Percentiles rank a stretch among this genome's conserved stretches.
These are phyloP conservation scores for Oryzias javanicus DNA, from an alignment of 2,113 vertebrate species.

Conservation along the genomic window DNA sequence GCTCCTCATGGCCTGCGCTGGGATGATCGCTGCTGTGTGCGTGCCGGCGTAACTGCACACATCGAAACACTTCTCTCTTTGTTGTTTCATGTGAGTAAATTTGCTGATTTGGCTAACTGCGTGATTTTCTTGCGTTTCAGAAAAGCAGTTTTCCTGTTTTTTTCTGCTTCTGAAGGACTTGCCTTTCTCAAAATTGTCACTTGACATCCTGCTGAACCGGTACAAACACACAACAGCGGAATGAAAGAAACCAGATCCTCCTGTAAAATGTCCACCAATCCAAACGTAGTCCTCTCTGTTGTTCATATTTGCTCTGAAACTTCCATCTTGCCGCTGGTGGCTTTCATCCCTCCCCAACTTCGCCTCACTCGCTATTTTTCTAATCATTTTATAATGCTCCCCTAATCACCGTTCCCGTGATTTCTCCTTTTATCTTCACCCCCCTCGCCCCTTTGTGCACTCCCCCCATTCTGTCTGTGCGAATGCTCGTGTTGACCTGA, in stretches of 20 bases:
- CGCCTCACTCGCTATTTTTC: conserved; percentile 17
- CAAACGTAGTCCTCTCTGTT: conserved; percentile 30
- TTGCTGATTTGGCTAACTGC: conserved; percentile 22
- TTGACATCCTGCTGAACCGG: conserved; percentile 54
- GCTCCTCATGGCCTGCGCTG: conserved; percentile 65
- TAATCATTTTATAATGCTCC: conserved; percentile 50
- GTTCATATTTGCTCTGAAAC: conserved; percentile 27
- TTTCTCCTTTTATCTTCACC: conserved; percentile 55
- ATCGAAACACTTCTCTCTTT: conserved; percentile 10
- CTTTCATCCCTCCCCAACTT: conserved; percentile 16
- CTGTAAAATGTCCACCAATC: conserved; percentile 30
- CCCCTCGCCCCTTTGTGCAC: conserved; percentile 10
- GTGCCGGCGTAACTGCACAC: conserved; percentile 25
- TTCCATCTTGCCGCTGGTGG: conserved; percentile 20
- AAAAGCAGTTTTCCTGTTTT: conserved; percentile 19
- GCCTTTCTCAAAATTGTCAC: conserved; percentile 42
- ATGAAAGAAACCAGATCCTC: conserved; percentile 35
- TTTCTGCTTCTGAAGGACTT: conserved; percentile 26
- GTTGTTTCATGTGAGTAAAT: conserved; percentile 13
- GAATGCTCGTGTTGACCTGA: conserved; percentile 71
- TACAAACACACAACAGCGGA: conserved; percentile 47
- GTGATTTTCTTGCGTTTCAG: conserved; percentile 30
- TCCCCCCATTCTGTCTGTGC: conserved; percentile 39
- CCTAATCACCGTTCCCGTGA: conserved; percentile 60
- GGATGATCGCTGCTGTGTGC: conserved; percentile 52